Evolutionary conservation across 2,797 vertebrate genomes (phyloP).

Genomic region (Rhodeus uyekii): DNA sequence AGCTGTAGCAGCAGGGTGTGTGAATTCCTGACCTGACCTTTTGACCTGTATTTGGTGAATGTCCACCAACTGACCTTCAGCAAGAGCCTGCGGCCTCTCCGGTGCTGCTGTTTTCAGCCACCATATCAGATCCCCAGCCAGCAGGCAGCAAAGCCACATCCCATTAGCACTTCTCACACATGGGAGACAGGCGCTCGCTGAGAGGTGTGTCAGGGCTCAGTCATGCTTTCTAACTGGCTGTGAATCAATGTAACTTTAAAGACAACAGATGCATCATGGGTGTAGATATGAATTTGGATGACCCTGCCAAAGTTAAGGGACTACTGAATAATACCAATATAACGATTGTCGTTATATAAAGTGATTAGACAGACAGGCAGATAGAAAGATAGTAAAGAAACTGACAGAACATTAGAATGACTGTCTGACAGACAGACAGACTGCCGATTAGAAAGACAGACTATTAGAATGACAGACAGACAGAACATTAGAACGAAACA

Average conservation of each 20-base stretch:
- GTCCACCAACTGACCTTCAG: conserved; percentile 49
- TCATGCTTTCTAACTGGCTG: conserved; percentile 6
- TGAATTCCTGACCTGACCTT: conserved; percentile 34
- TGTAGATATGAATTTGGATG: background rate
- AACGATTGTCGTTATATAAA: background rate
- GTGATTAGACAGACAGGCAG: background rate
- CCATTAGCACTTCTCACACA: conserved; percentile 50
- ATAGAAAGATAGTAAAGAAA: background rate
- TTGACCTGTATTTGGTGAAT: conserved; percentile 30
- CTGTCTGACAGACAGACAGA: background rate
- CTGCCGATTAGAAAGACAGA: background rate
- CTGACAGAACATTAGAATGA: background rate
- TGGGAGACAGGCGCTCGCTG: conserved; percentile 8
- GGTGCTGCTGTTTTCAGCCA: conserved; percentile 52
- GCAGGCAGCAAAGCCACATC: conserved; percentile 28
- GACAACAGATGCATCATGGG: conserved; percentile 2
- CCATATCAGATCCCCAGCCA: conserved; percentile 36
- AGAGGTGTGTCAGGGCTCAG: background rate
- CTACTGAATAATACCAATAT: background rate
- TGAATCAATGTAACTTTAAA: conserved; percentile 15
- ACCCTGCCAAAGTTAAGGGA: background rate
- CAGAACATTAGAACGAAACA: background rate
- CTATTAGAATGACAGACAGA: background rate
- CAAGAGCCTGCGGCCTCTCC: conserved; percentile 6
- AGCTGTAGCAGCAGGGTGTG: background rate